These are phyloP conservation scores for Nerophis lumbriciformis DNA, from an alignment of 2,113 vertebrate species.

Conservation along the genomic window DNA sequence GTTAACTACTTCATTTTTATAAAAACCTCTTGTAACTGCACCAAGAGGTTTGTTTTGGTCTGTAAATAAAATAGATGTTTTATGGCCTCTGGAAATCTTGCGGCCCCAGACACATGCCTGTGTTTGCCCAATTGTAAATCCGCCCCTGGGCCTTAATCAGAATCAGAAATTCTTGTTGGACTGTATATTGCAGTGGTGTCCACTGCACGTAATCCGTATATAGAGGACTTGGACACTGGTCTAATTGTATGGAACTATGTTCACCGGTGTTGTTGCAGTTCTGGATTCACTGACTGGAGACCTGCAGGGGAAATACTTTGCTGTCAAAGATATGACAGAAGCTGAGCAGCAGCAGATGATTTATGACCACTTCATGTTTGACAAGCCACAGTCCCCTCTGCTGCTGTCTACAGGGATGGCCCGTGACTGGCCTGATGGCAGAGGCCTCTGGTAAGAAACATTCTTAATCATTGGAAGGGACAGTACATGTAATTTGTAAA, in stretches of 20 bases:
- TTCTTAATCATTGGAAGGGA: not conserved
- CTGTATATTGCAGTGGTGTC: too few relatives aligned
- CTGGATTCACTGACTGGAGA: conserved; percentile 5
- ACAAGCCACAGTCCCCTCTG: conserved; percentile 3
- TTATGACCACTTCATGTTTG: conserved; percentile 6
- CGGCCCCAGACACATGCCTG: too few relatives aligned
- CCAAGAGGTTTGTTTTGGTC: too few relatives aligned
- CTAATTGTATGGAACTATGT: not conserved
- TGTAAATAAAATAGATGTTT: too few relatives aligned
- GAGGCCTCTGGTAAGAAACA: not conserved
- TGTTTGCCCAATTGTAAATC: too few relatives aligned
- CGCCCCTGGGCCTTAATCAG: too few relatives aligned
- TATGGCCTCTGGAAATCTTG: too few relatives aligned
- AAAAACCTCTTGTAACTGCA: too few relatives aligned
- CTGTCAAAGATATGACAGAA: conserved; percentile 2
- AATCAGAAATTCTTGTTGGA: too few relatives aligned
- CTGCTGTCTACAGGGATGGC: conserved; percentile 4
- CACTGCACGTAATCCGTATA: too few relatives aligned
- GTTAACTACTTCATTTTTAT: too few relatives aligned
- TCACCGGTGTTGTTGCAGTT: not conserved
- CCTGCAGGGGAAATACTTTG: not conserved
- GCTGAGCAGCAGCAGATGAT: conserved; percentile 7
- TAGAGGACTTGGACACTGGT: too few relatives aligned
- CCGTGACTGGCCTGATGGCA: conserved; percentile 4
- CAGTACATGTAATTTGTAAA: not conserved